phyloP scores from a whole-genome alignment of 2,888 invertebrate species.

The Andrena haemorrhoa region DNA sequence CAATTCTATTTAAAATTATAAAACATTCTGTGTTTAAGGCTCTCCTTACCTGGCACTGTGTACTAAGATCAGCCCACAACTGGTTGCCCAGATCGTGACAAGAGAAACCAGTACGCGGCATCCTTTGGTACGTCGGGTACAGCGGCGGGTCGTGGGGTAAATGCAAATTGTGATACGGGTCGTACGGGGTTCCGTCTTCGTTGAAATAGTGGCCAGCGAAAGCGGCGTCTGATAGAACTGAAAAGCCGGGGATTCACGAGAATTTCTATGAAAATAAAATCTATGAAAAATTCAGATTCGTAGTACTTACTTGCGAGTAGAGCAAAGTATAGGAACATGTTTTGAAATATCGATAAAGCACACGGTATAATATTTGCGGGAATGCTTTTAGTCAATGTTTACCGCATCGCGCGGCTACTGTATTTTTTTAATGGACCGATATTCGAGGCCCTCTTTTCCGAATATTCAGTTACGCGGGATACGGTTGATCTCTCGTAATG shows the following conservation, averaged over 20 bases:
- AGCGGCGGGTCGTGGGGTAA: slow-evolving; percentile 87
- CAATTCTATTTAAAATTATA: neutral
- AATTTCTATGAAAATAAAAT: neutral
- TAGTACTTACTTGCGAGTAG: slow-evolving; percentile 30
- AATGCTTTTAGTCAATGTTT: neutral
- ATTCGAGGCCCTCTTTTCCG: neutral
- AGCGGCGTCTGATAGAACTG: slow-evolving; percentile 26
- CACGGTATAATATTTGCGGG: neutral
- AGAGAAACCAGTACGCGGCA: slow-evolving; percentile 85
- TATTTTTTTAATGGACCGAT: neutral
- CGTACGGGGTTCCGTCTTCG: slow-evolving; percentile 83
- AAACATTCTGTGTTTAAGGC: neutral
- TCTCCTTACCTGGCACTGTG: slow-evolving; percentile 85
- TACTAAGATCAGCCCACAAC: slow-evolving; percentile 86
- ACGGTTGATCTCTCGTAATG: neutral
- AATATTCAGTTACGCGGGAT: neutral
- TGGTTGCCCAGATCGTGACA: slow-evolving; percentile 84
- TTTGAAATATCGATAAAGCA: slow-evolving; percentile 2
- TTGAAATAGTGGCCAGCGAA: slow-evolving; percentile 66
- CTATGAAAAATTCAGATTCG: neutral
- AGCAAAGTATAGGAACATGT: slow-evolving; percentile 22
- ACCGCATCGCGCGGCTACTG: neutral
- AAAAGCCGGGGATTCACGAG: neutral
- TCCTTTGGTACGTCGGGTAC: slow-evolving; percentile 85
- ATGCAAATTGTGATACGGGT: slow-evolving; percentile 87